Evolutionary conservation across 2,113 vertebrate species (phyloP), one percentile per base, ranked within the genome.

Genomic region (Gallinago media): DNA sequence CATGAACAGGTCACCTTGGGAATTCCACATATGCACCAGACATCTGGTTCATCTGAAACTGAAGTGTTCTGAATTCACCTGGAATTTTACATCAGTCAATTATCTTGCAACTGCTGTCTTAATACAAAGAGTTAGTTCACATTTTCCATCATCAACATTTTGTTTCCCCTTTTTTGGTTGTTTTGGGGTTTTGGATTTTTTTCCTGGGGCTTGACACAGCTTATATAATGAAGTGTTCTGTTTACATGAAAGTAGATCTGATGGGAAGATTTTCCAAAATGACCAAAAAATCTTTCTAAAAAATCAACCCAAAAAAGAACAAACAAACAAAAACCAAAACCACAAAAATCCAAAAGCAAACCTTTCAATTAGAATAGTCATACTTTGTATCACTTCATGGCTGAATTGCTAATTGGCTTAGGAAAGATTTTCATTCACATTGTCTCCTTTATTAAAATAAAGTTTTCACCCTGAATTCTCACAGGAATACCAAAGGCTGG

Each of bases 1-100:
- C 62, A 85, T 47, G 73, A 91, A 58, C 34, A 71, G 50, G 42
- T 80, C 82, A 70, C 7, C 3, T 22, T 85, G 89, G 85, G 92
- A 85, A 80, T 83, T 85, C 59, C 56, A 59, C 50, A 88, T 87
- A 89, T 42, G 71, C 50, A 93, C 19, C 49, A 85, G 79, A 85
- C 85, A 93, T 88, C 91, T 95, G 92, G 26, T 79, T 85, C 50
- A 29, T 85, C 90, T 92, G 82, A 73, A 92, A 68, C 62, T 70
- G 58, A 54, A 85, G 66, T 54, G 54, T 65, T 76, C 66, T 85
- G 29, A 88, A 46, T 92, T 93, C 85, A 88, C 44, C n/a, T 68
- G 40, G 15, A 96, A 73, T 75, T 89, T 88, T 94, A 75, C 66
- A 93, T 67, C 52, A 78, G 73, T 59, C 70, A 75, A 78, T 93